Evolutionary conservation across 2,113 vertebrate species (phyloP).

Genomic region (Numenius arquata): DNA sequence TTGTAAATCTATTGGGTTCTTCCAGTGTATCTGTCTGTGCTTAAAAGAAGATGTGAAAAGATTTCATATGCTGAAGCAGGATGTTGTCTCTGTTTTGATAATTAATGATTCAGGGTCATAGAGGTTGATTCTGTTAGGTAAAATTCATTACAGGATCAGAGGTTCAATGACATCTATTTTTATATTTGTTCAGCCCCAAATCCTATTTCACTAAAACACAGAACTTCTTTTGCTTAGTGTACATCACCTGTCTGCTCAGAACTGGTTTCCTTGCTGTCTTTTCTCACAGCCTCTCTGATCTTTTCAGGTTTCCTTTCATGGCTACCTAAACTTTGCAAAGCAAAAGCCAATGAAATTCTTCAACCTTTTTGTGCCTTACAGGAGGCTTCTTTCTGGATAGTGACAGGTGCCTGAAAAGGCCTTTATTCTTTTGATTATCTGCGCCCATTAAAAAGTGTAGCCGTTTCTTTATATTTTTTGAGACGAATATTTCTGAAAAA

Average conservation of each 20-base stretch:
- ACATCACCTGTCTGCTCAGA: background rate
- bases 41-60: background rate
- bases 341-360: background rate
- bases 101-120: background rate
- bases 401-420: background rate
- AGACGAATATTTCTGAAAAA: background rate
- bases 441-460: background rate
- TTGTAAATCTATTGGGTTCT: background rate
- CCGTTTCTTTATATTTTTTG: background rate
- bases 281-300: background rate
- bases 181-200: background rate
- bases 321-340: background rate
- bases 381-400: background rate
- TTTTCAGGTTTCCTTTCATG: background rate
- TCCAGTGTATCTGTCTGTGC: background rate
- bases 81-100: constrained; percentile 14
- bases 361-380: background rate
- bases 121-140: background rate
- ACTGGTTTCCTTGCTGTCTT: background rate
- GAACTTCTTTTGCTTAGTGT: background rate
- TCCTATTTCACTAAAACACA: background rate
- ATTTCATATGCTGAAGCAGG: background rate
- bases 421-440: background rate
- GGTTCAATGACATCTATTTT: background rate
- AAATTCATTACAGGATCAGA: background rate